Base-by-base conservation (phyloP, 2,888 invertebrate genomes). In the Caenorhabditis doughertyi region DNA sequence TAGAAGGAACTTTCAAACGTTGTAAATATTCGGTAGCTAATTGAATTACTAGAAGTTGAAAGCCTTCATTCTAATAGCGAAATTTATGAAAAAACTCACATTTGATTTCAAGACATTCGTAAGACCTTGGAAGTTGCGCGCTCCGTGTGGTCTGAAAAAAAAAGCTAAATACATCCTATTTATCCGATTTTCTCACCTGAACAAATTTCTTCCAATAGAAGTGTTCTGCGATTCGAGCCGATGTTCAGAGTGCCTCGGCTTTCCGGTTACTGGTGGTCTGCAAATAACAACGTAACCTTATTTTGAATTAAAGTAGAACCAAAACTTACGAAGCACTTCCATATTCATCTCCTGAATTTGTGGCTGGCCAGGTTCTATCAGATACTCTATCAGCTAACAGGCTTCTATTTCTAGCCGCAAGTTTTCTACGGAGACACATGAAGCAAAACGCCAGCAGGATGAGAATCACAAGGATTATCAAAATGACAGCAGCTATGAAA, bases 381-480 rank as follows among this genome's bases (percentile, higher is more conserved):
- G 73, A 62, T 18, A 74, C 62, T 27, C 73, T 53, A 39, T 74
- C 73, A 11, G 68, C 60, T 4, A 80, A 35, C 1, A 74, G 44
- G 9, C 68, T 21, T 18, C 62, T 7, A 44, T 65, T 80, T 13
- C 73, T 25, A 21, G 25, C 55, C n/a, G 58, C 62, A 18, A 53
- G 32, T 18, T 56, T 51, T 35, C 35, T 49, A 32, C 53, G 23
- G 1, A 80, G 25, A 29, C 58, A 74, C 32, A 74, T 55, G 3
- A 60, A 44, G 9, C 62, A 55, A 18, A 73, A 80, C 18, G 25
- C 32, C 4, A 80, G 25, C 13, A 73, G 11, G 7, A 55, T 32
- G 3, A 74, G 27, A 18, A 74, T 23, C 0, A 74, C 25, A 3
- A 80, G 11, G 11, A 80, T 42, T 0, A 73, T 32, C 16, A 73